Base-by-base conservation (phyloP, 2,797 vertebrate genomes). In the Mionectes olivaceus region DNA sequence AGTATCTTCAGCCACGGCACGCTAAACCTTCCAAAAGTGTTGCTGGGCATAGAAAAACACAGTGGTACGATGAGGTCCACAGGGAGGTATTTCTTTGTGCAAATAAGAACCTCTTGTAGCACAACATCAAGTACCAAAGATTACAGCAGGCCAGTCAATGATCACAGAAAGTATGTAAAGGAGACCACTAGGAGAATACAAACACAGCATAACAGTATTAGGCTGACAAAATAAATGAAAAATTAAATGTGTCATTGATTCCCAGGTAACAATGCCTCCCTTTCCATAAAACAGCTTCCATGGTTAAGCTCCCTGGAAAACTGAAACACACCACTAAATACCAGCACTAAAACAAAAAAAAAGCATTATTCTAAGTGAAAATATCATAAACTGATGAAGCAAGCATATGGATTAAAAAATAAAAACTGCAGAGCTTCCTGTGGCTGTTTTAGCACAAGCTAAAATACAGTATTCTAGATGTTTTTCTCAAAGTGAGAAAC, bases 61-160 rank as follows among this genome's bases (percentile, higher is more conserved):
- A 43, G 21, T 30, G 24, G 17, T 35, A 59, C 12, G 30, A 10
- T 5, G 10, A 33, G 9, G 28, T 13, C 9, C 27, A 30, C 41
- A 70, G 24, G 7, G 13, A 59, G 27, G 3, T 0, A 4, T 13
- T 64, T 6, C 0, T 69, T 59, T 43, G 6, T 43, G 32, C 27
- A 64, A 24, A 19, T 18, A 75, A 59, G 14, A 80, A 11, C 10
- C 8, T 53, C 41, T 76, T 85, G 32, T 22, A 65, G n/a, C 30
- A 64, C 30, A 64, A 21, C 41, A 44, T 24, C 30, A 44, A 44
- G 22, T n/a, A n/a, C 13, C 15, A n/a, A 64, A 15, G 39, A 64
- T 24, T 64, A 22, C 22, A 44, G n/a, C 21, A 17, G 23, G 7
- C 11, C 22, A 57, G 19, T 35, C 5, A 14, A 23, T 15, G 9